Evolutionary conservation across 1,140 invertebrate species (phyloP).

Genomic region (Meloidogyne exigua): DNA sequence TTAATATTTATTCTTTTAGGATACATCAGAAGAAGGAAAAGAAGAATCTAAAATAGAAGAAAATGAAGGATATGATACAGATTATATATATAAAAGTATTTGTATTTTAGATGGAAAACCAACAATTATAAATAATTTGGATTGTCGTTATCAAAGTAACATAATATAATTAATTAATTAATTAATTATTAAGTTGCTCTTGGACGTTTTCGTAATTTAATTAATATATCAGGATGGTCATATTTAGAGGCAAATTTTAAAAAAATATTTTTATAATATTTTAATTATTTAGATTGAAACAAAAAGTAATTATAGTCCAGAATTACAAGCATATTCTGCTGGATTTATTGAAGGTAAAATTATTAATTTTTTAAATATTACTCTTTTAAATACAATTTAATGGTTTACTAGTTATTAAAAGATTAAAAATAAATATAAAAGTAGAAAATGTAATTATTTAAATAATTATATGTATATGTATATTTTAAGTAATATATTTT

Average conservation of each 20-base stretch:
- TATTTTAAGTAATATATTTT: no score
- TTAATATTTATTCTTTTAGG: not conserved
- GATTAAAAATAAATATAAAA: not conserved
- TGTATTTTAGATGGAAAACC: slow-evolving; percentile 53
- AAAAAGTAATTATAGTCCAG: slow-evolving; percentile 65
- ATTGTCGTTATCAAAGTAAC: slow-evolving; percentile 49
- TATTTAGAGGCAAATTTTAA: slow-evolving; percentile 52
- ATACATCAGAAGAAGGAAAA: not conserved
- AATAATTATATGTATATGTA: no score
- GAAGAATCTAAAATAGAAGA: not conserved
- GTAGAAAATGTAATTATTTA: not conserved
- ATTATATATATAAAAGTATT: slow-evolving; percentile 58
- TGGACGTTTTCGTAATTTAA: slow-evolving; percentile 55
- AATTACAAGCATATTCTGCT: slow-evolving; percentile 59
- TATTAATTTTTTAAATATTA: not conserved
- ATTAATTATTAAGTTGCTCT: slow-evolving; percentile 44
- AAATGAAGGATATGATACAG: slow-evolving; percentile 38
- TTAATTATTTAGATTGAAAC: slow-evolving; percentile 37
- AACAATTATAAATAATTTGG: slow-evolving; percentile 50
- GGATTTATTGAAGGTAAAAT: slow-evolving; percentile 65
- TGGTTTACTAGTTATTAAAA: no score
- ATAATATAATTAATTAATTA: not conserved
- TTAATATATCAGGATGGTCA: slow-evolving; percentile 59
- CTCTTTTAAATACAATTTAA: no score
- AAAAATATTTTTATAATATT: not conserved